Evolutionary conservation across 2,113 vertebrate species (phyloP).

Genomic region (Gorsachius goisagi): DNA sequence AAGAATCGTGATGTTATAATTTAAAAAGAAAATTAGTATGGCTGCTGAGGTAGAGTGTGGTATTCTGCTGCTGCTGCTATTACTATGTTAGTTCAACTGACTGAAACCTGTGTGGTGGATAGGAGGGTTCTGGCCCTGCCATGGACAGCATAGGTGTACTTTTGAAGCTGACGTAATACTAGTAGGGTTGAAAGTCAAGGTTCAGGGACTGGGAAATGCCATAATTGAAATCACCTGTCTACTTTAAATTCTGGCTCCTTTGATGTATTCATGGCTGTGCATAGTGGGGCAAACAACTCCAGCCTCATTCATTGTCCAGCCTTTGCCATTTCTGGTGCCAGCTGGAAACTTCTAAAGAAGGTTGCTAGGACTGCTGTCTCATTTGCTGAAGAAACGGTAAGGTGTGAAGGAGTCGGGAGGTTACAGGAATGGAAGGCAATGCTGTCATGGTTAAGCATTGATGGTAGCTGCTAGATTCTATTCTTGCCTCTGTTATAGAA

Average conservation of each 20-base stretch:
- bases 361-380: not conserved
- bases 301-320: not conserved
- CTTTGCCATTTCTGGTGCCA: not conserved
- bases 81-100: not conserved
- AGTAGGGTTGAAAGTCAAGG: not conserved
- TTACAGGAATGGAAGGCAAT: not conserved
- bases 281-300: not conserved
- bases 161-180: not conserved
- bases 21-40: not conserved
- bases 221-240: not conserved
- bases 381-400: not conserved
- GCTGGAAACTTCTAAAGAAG: not conserved
- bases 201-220: not conserved
- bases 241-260: not conserved
- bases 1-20: not conserved
- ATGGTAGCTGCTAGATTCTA: not conserved
- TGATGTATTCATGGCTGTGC: not conserved
- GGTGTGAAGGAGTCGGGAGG: accelerated
- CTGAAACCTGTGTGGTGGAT: not conserved
- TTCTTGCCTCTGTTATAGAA: not conserved
- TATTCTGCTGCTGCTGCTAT: not conserved
- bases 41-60: not conserved
- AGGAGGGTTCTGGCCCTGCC: not conserved
- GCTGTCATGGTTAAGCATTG: not conserved
- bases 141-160: not conserved